phyloP scores from a whole-genome alignment of 2,113 vertebrate species.

The Balaenoptera acutorostrata region DNA sequence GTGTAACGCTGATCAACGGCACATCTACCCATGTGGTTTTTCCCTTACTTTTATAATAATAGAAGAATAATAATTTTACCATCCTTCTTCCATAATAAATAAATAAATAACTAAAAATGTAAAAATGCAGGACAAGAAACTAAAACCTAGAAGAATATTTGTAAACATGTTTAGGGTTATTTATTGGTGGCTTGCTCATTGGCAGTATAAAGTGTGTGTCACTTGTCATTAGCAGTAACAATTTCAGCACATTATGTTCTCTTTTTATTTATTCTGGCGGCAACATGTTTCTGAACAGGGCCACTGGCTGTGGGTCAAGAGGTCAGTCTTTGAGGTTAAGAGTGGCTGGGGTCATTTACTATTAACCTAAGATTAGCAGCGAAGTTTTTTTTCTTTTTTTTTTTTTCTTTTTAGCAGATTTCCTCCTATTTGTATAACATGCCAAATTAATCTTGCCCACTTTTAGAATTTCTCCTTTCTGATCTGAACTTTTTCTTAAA shows the following conservation, averaged over 20 bases:
- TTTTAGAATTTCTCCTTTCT: conserved; percentile 32
- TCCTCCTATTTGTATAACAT: conserved; percentile 14
- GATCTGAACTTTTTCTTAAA: conserved; percentile 24
- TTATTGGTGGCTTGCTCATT: conserved; percentile 82
- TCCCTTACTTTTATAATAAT: neutral
- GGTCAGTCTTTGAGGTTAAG: conserved; percentile 81
- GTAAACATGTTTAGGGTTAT: conserved; percentile 74
- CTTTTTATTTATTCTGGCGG: conserved; percentile 84
- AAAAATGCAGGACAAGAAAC: neutral
- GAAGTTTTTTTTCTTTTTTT: neutral
- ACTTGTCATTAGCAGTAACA: conserved; percentile 84
- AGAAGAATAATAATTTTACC: neutral
- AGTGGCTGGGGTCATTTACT: conserved; percentile 79
- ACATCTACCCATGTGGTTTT: neutral
- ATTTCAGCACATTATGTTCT: conserved; percentile 82
- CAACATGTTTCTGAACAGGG: conserved; percentile 81
- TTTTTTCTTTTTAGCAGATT: conserved; percentile 18
- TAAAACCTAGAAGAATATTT: conserved; percentile 62
- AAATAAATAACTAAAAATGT: conserved; percentile 28
- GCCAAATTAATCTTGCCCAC: conserved; percentile 46
- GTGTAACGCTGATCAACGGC: neutral
- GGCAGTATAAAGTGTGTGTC: conserved; percentile 79
- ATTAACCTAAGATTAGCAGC: conserved; percentile 82
- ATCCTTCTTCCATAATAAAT: neutral
- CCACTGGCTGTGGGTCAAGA: conserved; percentile 79